Percentiles rank a stretch among this genome's conserved stretches.
Conservation (phyloP, 2,888 invertebrate species). For the Campoplex nolae region DNA sequence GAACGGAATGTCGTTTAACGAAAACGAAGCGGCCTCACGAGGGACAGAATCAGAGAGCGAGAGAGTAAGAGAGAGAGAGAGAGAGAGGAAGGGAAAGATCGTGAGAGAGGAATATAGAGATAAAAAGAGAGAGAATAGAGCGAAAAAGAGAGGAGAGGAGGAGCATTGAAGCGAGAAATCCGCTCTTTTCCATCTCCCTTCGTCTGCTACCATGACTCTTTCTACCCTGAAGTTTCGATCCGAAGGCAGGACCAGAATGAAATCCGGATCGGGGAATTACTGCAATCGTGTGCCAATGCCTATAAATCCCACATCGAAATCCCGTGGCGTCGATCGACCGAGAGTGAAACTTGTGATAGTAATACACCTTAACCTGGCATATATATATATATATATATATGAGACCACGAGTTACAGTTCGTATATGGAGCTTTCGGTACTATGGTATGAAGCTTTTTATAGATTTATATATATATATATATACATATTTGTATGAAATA, state of each 20-base stretch:
- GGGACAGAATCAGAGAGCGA: conserved; percentile 13
- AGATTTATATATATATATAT: background rate
- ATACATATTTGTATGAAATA: background rate
- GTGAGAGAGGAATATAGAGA: conserved; percentile 20
- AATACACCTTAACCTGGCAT: conserved; percentile 44
- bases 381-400: background rate
- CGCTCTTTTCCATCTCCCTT: conserved; percentile 34
- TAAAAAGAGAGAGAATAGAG: background rate
- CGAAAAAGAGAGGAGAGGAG: background rate
- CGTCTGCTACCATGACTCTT: conserved; percentile 1
- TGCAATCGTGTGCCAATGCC: conserved; percentile 67
- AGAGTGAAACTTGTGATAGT: conserved; percentile 63
- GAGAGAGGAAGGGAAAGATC: background rate
- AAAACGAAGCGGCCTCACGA: conserved; percentile 40
- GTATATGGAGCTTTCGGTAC: background rate
- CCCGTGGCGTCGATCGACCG: conserved; percentile 64
- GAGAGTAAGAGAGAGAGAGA: background rate
- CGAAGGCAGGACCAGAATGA: conserved; percentile 58
- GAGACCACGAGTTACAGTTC: background rate
- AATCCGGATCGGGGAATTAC: conserved; percentile 71
- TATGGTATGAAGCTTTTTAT: background rate
- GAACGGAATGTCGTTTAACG: conserved; percentile 62
- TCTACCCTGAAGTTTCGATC: conserved; percentile 37
- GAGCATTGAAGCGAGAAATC: conserved; percentile 56
- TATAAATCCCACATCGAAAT: conserved; percentile 63